Evolutionary conservation across 30 jellyfish, hydroid and myxozoan species (phyloP), one percentile per base, ranked within the genome.

Genomic region (Clytia hemisphaerica): DNA sequence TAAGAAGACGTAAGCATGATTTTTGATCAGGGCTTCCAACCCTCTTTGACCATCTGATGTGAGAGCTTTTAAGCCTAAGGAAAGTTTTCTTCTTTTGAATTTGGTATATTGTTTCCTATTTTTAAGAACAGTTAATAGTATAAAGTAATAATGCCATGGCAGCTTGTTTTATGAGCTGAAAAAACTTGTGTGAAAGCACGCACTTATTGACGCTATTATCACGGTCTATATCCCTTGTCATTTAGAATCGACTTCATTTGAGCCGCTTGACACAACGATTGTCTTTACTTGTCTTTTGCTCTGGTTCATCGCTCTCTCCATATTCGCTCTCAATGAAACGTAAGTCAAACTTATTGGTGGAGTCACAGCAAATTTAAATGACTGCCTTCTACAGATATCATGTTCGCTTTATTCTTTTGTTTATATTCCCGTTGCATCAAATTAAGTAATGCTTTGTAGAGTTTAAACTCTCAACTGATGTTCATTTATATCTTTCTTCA

Each of bases 241-340:
- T 18, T 37, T 30, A 61, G 75, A 3, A 4, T 61, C 75, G 15
- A 15, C 19, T 0, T 61, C 75, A 30, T 45, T 58, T 53, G 57
- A 37, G 46, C 79, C 73, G 51, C 76, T 83, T 26, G 95, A 83
- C 75, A 27, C 33, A 37, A 28, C 33, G 15, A 92, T 85, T 10
- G 51, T 83, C 16, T 36, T 25, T 12, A 80, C 62, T 12, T 44
- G 80, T 10, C 18, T 67, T 4, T 61, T 61, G n/a, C 33, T 75
- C 37, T 83, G 73, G 77, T 83, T 74, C 69, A 81, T 76, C 22
- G 55, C 60, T 14, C 60, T 74, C 59, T 18, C 81, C 4, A 59
- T 74, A 0, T 83, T 83, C 68, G 68, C 95, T 5, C 57, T 83
- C 38, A 83, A 83, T 77, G 95, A 83, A 55, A 73, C 95, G 95